These are phyloP conservation scores for Parelbella ahira DNA, from an alignment of 2,888 invertebrate genomes.

Conservation along the genomic window DNA sequence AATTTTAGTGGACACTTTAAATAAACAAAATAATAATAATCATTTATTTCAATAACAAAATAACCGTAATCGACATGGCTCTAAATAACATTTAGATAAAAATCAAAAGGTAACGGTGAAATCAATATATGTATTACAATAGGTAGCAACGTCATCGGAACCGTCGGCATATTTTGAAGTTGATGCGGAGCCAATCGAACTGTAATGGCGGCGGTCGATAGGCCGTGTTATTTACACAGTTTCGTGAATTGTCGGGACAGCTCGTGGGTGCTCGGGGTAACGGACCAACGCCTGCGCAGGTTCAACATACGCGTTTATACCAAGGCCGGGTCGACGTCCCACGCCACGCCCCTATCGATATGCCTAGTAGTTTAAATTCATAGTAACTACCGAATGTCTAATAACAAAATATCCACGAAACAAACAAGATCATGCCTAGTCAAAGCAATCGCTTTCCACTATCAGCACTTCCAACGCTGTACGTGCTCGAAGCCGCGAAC, in stretches of 20 bases:
- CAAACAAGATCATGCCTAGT: too few species aligned
- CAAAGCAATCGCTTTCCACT: too few species aligned
- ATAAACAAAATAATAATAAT: too few species aligned
- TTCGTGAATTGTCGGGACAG: constrained; percentile 39
- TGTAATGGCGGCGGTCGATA: constrained; percentile 37
- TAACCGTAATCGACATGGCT: too few species aligned
- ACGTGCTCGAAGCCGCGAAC: constrained; percentile 9
- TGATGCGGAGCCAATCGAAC: constrained; percentile 33
- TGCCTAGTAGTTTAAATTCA: too few species aligned
- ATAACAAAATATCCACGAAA: too few species aligned
- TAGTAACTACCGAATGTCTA: too few species aligned
- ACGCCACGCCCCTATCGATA: constrained; percentile 26
- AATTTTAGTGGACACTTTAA: too few species aligned
- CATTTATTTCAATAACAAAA: too few species aligned
- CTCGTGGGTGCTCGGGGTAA: constrained; percentile 48
- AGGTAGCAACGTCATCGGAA: constrained; percentile 39
- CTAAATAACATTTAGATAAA: too few species aligned
- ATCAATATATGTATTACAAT: too few species aligned
- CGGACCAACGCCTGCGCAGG: constrained; percentile 59
- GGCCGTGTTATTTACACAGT: constrained; percentile 30
- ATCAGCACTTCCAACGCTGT: constrained; percentile 8
- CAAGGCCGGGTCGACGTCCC: constrained; percentile 64
- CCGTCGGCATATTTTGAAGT: constrained; percentile 18
- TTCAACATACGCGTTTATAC: constrained; percentile 63
- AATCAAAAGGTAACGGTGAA: too few species aligned